A percentile compares a stretch with the other conserved stretches of the same genome.
These are phyloP conservation scores for Orthosia cruda DNA, from an alignment of 2,888 invertebrate species.

Conservation along the genomic window DNA sequence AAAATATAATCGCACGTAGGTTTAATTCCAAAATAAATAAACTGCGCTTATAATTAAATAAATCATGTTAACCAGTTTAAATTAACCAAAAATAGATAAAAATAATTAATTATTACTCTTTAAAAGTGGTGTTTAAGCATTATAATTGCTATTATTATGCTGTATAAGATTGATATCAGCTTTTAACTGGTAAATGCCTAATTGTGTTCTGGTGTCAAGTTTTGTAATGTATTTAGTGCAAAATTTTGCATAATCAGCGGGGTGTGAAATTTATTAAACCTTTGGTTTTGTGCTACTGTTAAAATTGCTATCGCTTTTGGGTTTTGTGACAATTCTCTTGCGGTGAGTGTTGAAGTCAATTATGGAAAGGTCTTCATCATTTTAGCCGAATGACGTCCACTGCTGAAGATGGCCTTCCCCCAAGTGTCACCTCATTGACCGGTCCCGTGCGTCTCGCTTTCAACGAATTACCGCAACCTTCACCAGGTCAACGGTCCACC, in stretches of 20 bases:
- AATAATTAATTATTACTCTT: constrained; percentile 47
- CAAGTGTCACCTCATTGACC: no score
- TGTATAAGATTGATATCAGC: constrained; percentile 76
- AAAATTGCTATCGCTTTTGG: neutral
- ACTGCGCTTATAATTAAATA: constrained; percentile 14
- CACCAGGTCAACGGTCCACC: no score
- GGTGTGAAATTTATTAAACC: constrained; percentile 69
- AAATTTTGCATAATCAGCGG: constrained; percentile 80
- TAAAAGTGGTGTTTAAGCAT: constrained; percentile 60
- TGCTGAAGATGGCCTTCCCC: no score
- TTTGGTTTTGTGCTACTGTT: constrained; percentile 26
- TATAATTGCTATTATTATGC: constrained; percentile 74
- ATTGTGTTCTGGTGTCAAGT: constrained; percentile 73
- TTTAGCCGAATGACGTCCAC: no score
- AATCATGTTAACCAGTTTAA: constrained; percentile 31
- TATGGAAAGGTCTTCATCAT: no score
- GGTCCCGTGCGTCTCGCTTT: no score
- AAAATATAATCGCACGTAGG: neutral
- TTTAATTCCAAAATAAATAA: neutral
- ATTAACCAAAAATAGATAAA: constrained; percentile 46
- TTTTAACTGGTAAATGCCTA: constrained; percentile 71
- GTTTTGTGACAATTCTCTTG: neutral
- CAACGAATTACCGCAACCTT: no score
- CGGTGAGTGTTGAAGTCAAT: neutral
- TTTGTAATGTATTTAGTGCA: constrained; percentile 66